Evolutionary conservation across 2,113 vertebrate species (phyloP), one percentile per base, ranked within the genome.

Genomic region (Clarias magur): DNA sequence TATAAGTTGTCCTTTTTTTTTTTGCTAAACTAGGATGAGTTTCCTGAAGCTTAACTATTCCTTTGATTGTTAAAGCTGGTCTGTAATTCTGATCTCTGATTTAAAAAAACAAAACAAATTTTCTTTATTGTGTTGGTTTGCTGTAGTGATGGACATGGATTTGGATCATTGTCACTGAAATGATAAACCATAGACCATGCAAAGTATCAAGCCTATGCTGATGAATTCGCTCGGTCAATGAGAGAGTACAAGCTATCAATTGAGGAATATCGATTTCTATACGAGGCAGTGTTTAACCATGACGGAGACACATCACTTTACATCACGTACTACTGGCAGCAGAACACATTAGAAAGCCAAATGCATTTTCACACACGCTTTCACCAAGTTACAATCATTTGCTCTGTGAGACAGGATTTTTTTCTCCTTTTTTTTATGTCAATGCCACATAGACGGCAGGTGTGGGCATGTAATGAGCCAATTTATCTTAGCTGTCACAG

Each of bases 401-500:
- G 88, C 88, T 89, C 85, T 88, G 85, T 73, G 91, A 89, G 89
- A 92, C 90, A 92, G 92, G 91, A 92, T 62, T 13, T 82, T 90
- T 82, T 87, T 56, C 78, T 53, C 63, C 79, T 68, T 68, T 84
- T 68, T 72, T 72, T 56, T 59, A 92, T 94, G 59, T 81, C 93
- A 91, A 94, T 94, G 92, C 90, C 90, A 90, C 81, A 88, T 86
- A 91, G 91, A 91, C 90, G 88, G 91, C 92, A 93, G 91, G 92
- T 94, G 94, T 92, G 92, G 90, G 86, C 84, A 85, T 93, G 92
- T 94, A 93, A 94, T 94, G 87, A 93, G 90, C 93, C 94, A 89
- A 94, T 95, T 93, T 95, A 93, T 95, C 94, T 94, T 84, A 92
- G 92, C 94, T 93, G 93, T 93, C 94, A 94, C 90, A 93, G 92